Conservation (phyloP, 1,140 invertebrate species). For the Magallana ariakensis region DNA sequence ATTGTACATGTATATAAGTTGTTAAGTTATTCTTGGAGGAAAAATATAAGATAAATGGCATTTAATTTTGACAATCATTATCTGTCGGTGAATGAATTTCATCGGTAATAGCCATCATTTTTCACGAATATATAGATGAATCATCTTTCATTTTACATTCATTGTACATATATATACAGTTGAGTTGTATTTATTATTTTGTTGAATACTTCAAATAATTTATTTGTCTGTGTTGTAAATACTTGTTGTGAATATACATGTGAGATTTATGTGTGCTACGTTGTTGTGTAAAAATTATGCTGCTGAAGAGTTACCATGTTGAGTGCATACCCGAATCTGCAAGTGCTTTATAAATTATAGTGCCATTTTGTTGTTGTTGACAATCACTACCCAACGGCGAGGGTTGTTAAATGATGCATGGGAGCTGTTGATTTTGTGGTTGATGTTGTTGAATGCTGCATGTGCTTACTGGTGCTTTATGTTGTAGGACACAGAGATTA, state of each 20-base stretch:
- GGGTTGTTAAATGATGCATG: background rate
- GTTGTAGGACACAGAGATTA: slow-evolving; percentile 53
- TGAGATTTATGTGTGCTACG: background rate
- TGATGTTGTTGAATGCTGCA: background rate
- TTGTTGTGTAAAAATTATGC: background rate
- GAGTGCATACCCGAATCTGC: background rate
- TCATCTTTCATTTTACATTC: background rate
- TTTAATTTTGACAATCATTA: background rate
- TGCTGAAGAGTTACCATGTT: background rate
- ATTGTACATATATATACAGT: slow-evolving; percentile 2
- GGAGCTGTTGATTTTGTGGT: background rate
- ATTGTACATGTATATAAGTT: no score
- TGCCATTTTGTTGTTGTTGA: background rate
- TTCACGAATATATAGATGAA: background rate
- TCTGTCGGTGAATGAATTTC: background rate
- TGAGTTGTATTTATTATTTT: background rate
- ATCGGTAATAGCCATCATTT: background rate
- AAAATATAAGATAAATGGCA: no score
- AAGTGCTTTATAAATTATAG: slow-evolving; percentile 11
- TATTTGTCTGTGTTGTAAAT: slow-evolving; percentile 1
- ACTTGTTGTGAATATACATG: slow-evolving; percentile 17
- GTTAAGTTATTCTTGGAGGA: no score
- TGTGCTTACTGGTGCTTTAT: background rate
- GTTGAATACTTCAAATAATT: background rate
- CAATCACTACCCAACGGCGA: background rate